Evolutionary conservation across 2,888 invertebrate genomes (phyloP).

Genomic region (Omphaloscelis lunosa): DNA sequence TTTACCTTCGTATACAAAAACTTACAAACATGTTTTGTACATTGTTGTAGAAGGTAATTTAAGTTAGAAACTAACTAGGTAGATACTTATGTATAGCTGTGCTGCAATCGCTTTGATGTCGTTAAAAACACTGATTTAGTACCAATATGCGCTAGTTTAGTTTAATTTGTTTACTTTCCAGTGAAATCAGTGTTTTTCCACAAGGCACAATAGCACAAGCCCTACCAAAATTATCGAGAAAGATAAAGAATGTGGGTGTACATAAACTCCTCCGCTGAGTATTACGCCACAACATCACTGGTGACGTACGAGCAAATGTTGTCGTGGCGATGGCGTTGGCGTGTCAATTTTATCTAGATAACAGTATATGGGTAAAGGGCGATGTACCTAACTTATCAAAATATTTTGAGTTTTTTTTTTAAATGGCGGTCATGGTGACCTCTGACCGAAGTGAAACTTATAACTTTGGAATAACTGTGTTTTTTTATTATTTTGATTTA

Average conservation of each 20-base stretch:
- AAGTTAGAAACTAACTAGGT: background rate
- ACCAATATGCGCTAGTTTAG: constrained; percentile 9
- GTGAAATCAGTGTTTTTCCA: constrained; percentile 65
- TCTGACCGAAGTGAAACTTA: no score
- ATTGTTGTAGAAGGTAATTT: constrained; percentile 11
- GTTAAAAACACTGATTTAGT: constrained; percentile 12
- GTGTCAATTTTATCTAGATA: constrained; percentile 51
- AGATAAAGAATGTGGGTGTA: constrained; percentile 67
- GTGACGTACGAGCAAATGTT: constrained; percentile 64
- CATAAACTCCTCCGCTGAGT: constrained; percentile 51
- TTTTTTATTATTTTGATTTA: no score
- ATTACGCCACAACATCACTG: constrained; percentile 64
- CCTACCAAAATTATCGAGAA: constrained; percentile 54
- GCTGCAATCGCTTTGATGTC: constrained; percentile 1
- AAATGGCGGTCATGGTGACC: no score
- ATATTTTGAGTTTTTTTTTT: no score
- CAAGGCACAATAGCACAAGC: constrained; percentile 45
- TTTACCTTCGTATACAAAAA: constrained; percentile 39
- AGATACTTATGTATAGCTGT: background rate
- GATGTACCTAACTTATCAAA: constrained; percentile 1
- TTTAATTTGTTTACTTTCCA: constrained; percentile 44
- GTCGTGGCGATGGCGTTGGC: constrained; percentile 39
- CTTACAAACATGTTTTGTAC: constrained; percentile 20
- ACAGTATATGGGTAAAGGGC: constrained; percentile 50
- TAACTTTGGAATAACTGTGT: no score